A percentile compares a stretch with the other conserved stretches of the same genome.
Conservation (phyloP, 2,888 invertebrate species). For the Plemyria rubiginata region DNA sequence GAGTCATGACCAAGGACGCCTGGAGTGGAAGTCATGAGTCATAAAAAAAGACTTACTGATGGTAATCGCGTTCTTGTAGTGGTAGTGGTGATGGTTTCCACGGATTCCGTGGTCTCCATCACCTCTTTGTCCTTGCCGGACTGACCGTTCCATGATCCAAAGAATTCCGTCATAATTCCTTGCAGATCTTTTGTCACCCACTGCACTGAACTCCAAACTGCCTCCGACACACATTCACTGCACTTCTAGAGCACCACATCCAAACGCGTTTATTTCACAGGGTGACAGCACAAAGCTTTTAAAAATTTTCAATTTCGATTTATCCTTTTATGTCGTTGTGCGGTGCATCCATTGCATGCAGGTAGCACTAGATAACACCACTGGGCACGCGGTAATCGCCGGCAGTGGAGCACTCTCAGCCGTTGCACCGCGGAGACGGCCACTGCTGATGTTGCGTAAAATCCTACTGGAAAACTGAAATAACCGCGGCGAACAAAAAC, state of each 20-base stretch:
- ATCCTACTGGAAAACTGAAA: conserved; percentile 85
- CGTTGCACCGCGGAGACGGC: conserved; percentile 74
- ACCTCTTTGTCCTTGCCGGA: conserved; percentile 49
- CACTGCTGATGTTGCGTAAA: conserved; percentile 80
- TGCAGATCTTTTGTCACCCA: conserved; percentile 56
- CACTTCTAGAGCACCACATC: conserved; percentile 56
- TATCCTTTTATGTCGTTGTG: conserved; percentile 51
- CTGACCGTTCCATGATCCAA: conserved; percentile 70
- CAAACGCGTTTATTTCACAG: conserved; percentile 50
- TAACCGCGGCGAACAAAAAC: conserved; percentile 84
- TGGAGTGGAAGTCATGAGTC: conserved; percentile 32
- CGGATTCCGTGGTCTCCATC: conserved; percentile 67
- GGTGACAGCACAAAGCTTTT: conserved; percentile 39
- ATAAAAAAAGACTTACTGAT: conserved; percentile 61
- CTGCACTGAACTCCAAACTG: conserved; percentile 64
- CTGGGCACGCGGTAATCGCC: conserved; percentile 43
- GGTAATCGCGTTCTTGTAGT: conserved; percentile 61
- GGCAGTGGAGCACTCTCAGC: conserved; percentile 47
- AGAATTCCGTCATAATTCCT: conserved; percentile 78
- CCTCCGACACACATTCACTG: conserved; percentile 71
- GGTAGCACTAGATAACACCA: conserved; percentile 43
- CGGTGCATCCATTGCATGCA: conserved; percentile 53
- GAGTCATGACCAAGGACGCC: conserved; percentile 61
- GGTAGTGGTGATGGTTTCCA: conserved; percentile 75
- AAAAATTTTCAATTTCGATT: conserved; percentile 51